Base-by-base conservation (phyloP, 2,888 invertebrate genomes). In the Cantharis nigra region DNA sequence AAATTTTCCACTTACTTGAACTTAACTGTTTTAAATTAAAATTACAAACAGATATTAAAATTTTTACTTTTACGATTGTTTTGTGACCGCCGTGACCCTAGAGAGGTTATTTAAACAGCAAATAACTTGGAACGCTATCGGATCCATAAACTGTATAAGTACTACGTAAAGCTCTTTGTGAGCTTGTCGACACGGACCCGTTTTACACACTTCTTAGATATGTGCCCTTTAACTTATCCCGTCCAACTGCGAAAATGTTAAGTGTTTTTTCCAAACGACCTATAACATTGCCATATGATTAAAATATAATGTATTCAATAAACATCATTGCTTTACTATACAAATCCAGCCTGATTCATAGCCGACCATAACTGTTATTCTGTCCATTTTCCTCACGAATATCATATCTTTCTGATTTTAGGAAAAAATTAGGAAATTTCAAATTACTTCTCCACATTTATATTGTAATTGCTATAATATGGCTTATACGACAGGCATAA, bases 161-260 rank as follows among this genome's bases (percentile, higher is more conserved):
- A 83, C 81, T 80, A 83, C 83, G 81, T 82, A 83, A 81, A 79
- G 83, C 83, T 84, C 81, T 84, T 84, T 83, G 80, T 81, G 76
- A 76, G 76, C 79, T 77, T 78, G 78, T 78, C 75, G 76, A 76
- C 73, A 74, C 78, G 74, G 76, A 70, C 75, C 77, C 78, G 75
- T 65, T 75, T 71, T 67, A 67, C 73, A 76, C 75, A 75, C 71
- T 75, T 72, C 76, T 70, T 71, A 49, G 70, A 65, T 73, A 77
- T 77, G 71, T 77, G 71, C 70, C 74, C 69, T 77, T 77, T 77
- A 74, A 77, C 71, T 77, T 77, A 77, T 77, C 74, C 74, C 74
- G 74, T 77, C 77, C 71, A 73, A 65, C 70, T 70, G 64, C 67
- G 11, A 49, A 77, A 70, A 74, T 74, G 74, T 74, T 67, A 77